A percentile compares a stretch with the other conserved stretches of the same genome.
These are phyloP conservation scores for Zelostemma sp. DNA, from an alignment of 1,140 invertebrate genomes.

Conservation along the genomic window DNA sequence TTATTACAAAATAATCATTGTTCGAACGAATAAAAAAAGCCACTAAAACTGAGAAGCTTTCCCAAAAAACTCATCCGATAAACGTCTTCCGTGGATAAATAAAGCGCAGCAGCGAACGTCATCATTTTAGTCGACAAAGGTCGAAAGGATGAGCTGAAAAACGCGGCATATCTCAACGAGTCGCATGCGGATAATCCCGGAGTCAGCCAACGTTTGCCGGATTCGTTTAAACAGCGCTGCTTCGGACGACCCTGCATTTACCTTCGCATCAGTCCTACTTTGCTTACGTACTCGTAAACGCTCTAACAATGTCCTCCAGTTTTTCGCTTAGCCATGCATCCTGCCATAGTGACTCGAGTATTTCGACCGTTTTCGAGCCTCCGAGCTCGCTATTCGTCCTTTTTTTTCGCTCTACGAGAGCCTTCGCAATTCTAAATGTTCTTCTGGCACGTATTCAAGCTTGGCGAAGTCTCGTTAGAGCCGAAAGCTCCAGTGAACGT, in stretches of 20 bases:
- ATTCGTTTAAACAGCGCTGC: no score
- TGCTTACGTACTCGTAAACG: slow-evolving; percentile 32
- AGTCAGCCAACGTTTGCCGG: no score
- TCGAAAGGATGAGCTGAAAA: no score
- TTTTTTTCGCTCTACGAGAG: slow-evolving; percentile 26
- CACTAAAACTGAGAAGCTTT: no score
- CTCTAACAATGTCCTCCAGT: slow-evolving; percentile 24
- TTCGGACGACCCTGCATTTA: slow-evolving; percentile 10
- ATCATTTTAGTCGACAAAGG: no score
- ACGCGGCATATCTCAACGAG: no score
- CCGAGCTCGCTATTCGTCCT: slow-evolving; percentile 6
- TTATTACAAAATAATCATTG: no score
- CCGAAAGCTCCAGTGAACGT: slow-evolving; percentile 42
- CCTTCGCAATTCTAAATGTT: slow-evolving; percentile 41
- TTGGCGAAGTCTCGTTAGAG: slow-evolving; percentile 52
- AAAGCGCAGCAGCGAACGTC: no score
- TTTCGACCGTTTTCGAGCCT: slow-evolving; percentile 5
- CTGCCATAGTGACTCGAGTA: slow-evolving; percentile 15
- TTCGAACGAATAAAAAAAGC: no score
- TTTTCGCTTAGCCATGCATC: slow-evolving; percentile 13
- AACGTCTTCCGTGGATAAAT: no score
- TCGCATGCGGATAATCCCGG: no score
- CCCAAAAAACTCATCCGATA: no score
- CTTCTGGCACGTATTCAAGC: slow-evolving; percentile 53
- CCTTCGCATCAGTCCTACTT: slow-evolving; percentile 30